Percentiles rank a stretch among this genome's conserved stretches.
phyloP scores from a whole-genome alignment of 2,113 vertebrate species.

The Atlantisia rogersi region DNA sequence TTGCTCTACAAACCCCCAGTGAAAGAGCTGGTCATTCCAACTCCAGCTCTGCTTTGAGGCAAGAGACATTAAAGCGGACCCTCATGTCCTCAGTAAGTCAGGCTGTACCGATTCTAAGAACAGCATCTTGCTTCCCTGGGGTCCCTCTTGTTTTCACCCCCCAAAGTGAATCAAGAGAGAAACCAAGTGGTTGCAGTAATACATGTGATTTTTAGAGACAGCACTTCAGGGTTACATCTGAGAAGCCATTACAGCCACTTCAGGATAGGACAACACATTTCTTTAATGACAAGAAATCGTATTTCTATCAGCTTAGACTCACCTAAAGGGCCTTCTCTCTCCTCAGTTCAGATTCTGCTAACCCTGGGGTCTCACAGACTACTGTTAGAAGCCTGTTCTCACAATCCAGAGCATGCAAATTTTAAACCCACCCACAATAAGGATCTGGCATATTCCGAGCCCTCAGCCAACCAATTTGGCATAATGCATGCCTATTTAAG shows the following conservation, averaged over 20 bases:
- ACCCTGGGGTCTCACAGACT: neutral
- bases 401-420: neutral
- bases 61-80: neutral
- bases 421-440: neutral
- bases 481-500: neutral
- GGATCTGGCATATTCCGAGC: neutral
- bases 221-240: neutral
- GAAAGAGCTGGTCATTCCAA: neutral
- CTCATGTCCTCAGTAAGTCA: neutral
- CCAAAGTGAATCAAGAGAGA: neutral
- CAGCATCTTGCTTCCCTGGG: neutral
- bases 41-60: neutral
- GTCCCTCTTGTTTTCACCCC: neutral
- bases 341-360: neutral
- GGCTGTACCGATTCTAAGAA: neutral
- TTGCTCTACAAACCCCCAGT: neutral
- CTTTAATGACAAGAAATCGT: neutral
- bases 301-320: neutral
- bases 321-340: neutral
- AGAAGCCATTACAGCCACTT: neutral
- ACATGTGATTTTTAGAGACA: neutral
- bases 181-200: neutral
- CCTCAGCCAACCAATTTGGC: neutral
- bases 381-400: neutral
- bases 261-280: neutral